Conservation (phyloP, 2,797 vertebrate species). For the Mormyrops boulengeri region DNA sequence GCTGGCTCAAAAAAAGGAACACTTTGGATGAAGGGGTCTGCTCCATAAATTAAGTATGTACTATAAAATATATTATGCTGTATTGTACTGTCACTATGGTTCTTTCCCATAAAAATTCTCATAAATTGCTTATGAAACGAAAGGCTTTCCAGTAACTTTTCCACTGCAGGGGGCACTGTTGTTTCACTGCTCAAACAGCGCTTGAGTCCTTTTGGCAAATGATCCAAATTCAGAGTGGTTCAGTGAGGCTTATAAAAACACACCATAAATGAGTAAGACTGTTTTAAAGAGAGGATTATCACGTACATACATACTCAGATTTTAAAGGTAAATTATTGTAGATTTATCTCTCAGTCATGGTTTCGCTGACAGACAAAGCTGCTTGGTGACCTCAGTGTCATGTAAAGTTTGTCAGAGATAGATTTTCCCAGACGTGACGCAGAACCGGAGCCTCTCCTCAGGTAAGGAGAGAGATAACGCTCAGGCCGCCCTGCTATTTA, state of each 20-base stretch:
- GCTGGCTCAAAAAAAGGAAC: background rate
- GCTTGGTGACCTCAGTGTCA: background rate
- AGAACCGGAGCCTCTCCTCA: background rate
- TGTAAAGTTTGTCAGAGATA: background rate
- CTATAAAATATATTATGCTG: background rate
- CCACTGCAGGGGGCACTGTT: background rate
- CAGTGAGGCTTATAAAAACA: background rate
- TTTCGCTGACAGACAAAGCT: background rate
- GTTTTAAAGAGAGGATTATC: background rate
- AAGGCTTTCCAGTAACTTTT: background rate
- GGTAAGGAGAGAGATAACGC: background rate
- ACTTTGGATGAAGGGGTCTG: background rate
- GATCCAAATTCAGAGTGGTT: background rate
- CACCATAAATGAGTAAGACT: background rate
- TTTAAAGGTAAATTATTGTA: background rate
- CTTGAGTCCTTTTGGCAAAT: background rate
- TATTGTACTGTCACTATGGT: background rate
- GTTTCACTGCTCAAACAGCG: background rate
- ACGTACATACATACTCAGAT: background rate
- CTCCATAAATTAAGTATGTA: background rate
- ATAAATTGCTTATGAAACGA: background rate
- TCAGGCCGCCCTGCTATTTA: background rate
- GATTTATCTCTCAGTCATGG: background rate
- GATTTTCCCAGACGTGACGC: background rate
- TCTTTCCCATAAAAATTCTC: background rate